Percentiles rank a stretch among this genome's conserved stretches.
These are phyloP conservation scores for Catocala sponsa DNA, from an alignment of 2,888 invertebrate species.

Conservation along the genomic window DNA sequence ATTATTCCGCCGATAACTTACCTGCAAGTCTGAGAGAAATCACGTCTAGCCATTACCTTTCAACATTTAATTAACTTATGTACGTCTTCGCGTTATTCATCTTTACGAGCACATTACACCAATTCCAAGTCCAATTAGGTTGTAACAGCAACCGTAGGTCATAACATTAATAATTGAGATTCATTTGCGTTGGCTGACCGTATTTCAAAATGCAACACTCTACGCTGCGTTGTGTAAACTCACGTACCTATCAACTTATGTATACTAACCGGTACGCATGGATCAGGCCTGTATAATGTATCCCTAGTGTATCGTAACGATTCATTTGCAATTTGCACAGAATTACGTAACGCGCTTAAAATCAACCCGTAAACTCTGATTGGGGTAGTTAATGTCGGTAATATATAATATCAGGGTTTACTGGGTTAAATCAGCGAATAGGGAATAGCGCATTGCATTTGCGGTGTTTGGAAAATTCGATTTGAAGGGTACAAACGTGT, in stretches of 20 bases:
- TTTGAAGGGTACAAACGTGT: too few relatives aligned
- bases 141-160: conserved; percentile 15
- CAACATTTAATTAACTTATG: not conserved
- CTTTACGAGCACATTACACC: conserved; percentile 3
- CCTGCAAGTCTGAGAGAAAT: too few relatives aligned
- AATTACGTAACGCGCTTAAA: conserved; percentile 4
- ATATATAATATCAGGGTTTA: not conserved
- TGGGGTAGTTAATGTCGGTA: not conserved
- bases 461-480: too few relatives aligned
- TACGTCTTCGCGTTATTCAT: not conserved
- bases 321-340: conserved; percentile 8
- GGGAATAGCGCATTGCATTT: too few relatives aligned
- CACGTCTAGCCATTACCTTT: not conserved
- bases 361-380: not conserved
- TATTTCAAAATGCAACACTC: conserved; percentile 20
- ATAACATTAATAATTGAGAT: conserved; percentile 37
- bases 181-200: conserved; percentile 26
- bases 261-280: too few relatives aligned
- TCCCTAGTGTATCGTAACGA: conserved; percentile 2
- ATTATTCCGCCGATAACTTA: too few relatives aligned
- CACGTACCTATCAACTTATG: not conserved
- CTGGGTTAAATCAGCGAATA: too few relatives aligned
- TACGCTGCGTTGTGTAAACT: not conserved
- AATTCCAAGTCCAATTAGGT: conserved; percentile 25
- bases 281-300: not conserved